Evolutionary conservation across 2,797 vertebrate genomes (phyloP), one percentile per base, ranked within the genome.

Genomic region (Pyrocephalus nanus): DNA sequence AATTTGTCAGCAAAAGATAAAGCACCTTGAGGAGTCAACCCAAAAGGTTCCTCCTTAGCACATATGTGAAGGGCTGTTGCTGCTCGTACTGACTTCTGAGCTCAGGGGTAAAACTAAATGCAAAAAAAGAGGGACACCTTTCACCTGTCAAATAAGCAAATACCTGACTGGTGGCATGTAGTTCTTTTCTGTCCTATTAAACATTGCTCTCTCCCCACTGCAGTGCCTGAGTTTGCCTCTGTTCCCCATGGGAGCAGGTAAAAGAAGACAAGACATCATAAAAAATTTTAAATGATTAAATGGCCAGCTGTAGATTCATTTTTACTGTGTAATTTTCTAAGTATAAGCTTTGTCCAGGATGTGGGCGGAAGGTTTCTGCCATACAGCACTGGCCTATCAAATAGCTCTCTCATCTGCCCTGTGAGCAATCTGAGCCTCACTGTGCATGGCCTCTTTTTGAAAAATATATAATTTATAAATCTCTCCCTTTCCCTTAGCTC

Each of bases 111-210:
- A 72, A 53, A 48, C 16, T 7, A 50, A 29, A 27, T 53, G 17
- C 51, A 54, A 22, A 32, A 32, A 30, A 26, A 43, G 53, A 43
- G 54, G 32, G 53, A 26, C 26, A 43, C 15, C 5, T 20, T 15
- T 19, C 8, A 16, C 0, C 14, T 27, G 16, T 15, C 38, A 15
- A 45, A 51, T 2, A 42, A 81, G 10, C n/a, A 50, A 83, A 82
- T 66, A 60, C 3, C 6, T 86, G 61, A 73, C 43, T 94, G 75
- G 76, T 95, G 82, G n/a, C 64, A 51, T 61, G 50, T 34, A 77
- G 77, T 53, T 84, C 55, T 95, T 93, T 93, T 91, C 73, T 77
- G 20, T 89, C 66, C 81, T 78, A 5, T 91, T 90, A 93, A 96
- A 95, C 89, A 61, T 8, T 1, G 4, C 22, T 34, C 12, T 61